phyloP scores from a whole-genome alignment of 2,888 invertebrate genomes.

The Conops quadrifasciatus region DNA sequence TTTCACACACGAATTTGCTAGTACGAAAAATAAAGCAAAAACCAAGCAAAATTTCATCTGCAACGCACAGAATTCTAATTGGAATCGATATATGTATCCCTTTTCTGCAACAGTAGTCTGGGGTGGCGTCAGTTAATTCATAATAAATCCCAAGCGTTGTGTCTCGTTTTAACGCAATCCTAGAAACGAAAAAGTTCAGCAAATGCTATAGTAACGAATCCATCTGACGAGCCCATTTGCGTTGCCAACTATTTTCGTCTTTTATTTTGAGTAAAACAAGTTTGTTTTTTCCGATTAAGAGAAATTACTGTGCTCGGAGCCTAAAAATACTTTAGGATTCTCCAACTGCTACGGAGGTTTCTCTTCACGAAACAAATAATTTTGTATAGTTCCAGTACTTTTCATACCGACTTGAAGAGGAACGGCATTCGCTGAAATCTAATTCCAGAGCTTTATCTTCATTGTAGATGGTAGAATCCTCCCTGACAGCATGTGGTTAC shows the following conservation, averaged over 20 bases:
- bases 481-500: too few relatives aligned
- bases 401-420: too few relatives aligned
- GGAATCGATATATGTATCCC: conserved; percentile 7
- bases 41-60: conserved; percentile 31
- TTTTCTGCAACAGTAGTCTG: background rate
- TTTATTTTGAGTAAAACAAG: too few relatives aligned
- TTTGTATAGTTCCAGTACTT: too few relatives aligned
- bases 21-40: conserved; percentile 40
- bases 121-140: background rate
- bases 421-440: too few relatives aligned
- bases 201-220: conserved; percentile 28
- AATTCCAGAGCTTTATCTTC: too few relatives aligned
- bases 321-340: too few relatives aligned
- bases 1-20: conserved; percentile 30
- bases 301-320: too few relatives aligned
- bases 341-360: too few relatives aligned
- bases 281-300: too few relatives aligned
- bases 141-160: background rate
- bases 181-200: conserved; percentile 12
- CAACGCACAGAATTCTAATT: conserved; percentile 32
- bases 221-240: conserved; percentile 11
- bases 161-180: background rate
- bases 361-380: too few relatives aligned
- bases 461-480: too few relatives aligned
- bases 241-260: conserved; percentile 16